Evolutionary conservation across 2,113 vertebrate genomes (phyloP), one percentile per base, ranked within the genome.

Genomic region (Dendrocopos noguchii): DNA sequence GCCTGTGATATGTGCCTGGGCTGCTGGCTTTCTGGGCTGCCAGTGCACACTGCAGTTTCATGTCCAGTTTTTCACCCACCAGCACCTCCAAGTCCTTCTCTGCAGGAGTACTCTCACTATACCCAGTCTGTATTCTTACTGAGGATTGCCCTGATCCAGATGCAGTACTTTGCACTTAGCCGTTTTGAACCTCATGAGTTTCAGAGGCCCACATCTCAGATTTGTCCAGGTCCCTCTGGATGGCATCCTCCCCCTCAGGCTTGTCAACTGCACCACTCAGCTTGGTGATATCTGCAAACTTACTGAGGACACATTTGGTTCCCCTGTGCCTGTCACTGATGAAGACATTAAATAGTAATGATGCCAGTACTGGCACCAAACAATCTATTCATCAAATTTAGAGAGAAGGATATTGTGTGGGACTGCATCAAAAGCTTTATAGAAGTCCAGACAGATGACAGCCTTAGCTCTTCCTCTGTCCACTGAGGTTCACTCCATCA

Each of bases 361-460:
- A 8, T n/a, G 21, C 36, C 34, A 22, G 0, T 56, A 71, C 0
- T 0, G 27, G n/a, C 64, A 71, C 31, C 3, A 5, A 63, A 31
- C 9, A 7, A 11, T 55, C 18, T 18, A 50, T 0, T 0, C 20
- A 34, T 55, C 47, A 85, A 82, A 61, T 12, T 9, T 72, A 47
- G 47, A 77, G 15, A 57, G 28, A 57, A 68, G 29, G 47, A 20
- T 47, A 19, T 20, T 47, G 9, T 47, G 47, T 31, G 27, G n/a
- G 27, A 57, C 12, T 1, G 1, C 36, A 39, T 47, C 50, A 42
- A 33, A 67, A 34, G 14, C 14, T 42, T 31, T 57, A 36, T 3
- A 53, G 16, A 80, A 3, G 47, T 63, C 39, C 9, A 67, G 10
- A 20, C 4, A 61, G 22, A 61, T 5, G 15, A 36, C 9, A 44